Evolutionary conservation across 2,797 vertebrate species (phyloP), one percentile per base, ranked within the genome.

Genomic region (Manis pentadactyla): DNA sequence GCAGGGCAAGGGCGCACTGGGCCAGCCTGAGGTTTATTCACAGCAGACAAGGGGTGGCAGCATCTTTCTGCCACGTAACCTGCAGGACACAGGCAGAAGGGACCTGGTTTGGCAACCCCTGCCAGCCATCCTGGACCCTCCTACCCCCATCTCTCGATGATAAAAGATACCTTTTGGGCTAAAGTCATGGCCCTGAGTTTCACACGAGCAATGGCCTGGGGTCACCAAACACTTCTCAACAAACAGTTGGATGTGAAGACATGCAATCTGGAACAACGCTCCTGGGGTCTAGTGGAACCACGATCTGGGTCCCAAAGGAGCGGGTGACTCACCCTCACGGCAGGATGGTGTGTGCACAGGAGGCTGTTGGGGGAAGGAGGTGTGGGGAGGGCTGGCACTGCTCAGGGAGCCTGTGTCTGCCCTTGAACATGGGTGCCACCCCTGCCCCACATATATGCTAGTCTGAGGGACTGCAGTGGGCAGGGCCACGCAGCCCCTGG

Each of bases 321-420:
- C 2, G n/a, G 59, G 1, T 0, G 0, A 3, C 68, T 10, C 13
- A 14, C 25, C 29, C 17, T 97, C 90, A 97, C 0, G 82, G 95
- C 42, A 88, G 94, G 51, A 97, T 46, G 29, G 96, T 97, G 85
- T 91, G 91, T 0, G 94, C 97, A 2, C 97, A 97, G 91, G 97
- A 94, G 51, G 63, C 97, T 97, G 95, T 0, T 4, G 59, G 59
- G 34, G 23, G 31, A 63, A 2, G 12, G 25, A 7, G 59, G 19
- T 0, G 0, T 2, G 5, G 31, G 27, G 78, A 1, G 15, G 27
- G 31, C 1, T 10, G 42, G 12, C 21, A 4, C 29, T 3, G n/a
- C 18, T 69, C 49, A 5, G 17, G 23, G 42, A 34, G 31, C 37
- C 27, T 23, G 0, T 23, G 5, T 14, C 10, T 14, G 75, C 55